Conservation (phyloP, 1,140 invertebrate species). For the Drosophila azteca region DNA sequence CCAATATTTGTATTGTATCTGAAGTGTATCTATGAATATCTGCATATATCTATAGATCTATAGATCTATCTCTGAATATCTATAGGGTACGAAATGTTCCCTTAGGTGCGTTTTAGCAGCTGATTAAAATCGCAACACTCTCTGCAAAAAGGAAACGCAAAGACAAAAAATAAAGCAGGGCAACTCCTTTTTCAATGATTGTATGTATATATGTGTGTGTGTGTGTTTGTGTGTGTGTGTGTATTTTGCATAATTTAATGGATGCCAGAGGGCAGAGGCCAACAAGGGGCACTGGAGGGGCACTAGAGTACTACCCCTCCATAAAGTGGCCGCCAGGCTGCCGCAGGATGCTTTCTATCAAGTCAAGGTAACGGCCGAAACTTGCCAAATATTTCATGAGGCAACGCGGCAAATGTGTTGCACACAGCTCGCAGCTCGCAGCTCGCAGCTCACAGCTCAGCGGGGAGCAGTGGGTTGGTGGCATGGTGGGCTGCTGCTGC, state of each 20-base stretch:
- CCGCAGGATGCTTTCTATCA: constrained; percentile 50
- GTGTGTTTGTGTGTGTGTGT: constrained; percentile 25
- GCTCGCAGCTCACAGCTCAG: not conserved
- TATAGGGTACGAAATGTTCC: too few species aligned
- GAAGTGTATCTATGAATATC: too few species aligned
- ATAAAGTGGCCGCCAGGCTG: constrained; percentile 35
- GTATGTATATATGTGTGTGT: not conserved
- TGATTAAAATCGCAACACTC: not conserved
- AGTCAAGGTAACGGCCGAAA: constrained; percentile 46
- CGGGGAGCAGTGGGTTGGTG: too few species aligned
- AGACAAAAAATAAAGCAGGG: constrained; percentile 6
- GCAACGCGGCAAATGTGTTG: constrained; percentile 40
- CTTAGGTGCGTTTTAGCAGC: too few species aligned
- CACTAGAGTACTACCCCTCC: not conserved
- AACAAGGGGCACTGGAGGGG: not conserved
- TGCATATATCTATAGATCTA: too few species aligned
- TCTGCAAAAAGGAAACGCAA: not conserved
- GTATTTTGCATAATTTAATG: constrained; percentile 51
- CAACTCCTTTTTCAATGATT: constrained; percentile 8
- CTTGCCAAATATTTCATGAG: constrained; percentile 52
- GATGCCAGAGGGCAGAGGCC: not conserved
- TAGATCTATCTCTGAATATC: too few species aligned
- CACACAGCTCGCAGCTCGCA: constrained; percentile 7
- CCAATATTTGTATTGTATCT: too few species aligned
- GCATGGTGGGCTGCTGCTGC: not conserved